A percentile compares a stretch with the other conserved stretches of the same genome.
Evolutionary conservation across 1,140 invertebrate species (phyloP).

Genomic region (Euglossa dilemma): DNA sequence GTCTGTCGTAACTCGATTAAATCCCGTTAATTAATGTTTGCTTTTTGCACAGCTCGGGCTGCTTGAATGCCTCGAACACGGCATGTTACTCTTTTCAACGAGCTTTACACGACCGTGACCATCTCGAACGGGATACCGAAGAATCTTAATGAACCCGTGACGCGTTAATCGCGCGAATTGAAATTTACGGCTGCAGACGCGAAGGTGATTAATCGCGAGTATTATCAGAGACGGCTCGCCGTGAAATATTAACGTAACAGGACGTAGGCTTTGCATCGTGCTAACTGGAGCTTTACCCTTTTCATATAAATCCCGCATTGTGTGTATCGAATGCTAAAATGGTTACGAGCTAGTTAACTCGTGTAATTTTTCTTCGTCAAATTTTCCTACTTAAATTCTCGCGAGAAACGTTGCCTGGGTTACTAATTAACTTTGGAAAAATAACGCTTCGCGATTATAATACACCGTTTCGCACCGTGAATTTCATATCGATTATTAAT

Average conservation of each 20-base stretch:
- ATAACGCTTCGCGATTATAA: too few species aligned
- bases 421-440: too few species aligned
- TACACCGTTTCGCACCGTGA: too few species aligned
- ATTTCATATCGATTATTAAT: too few species aligned
- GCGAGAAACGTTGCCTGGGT: too few species aligned
- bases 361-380: too few species aligned
- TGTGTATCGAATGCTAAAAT: not conserved
- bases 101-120: not conserved
- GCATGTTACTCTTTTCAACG: not conserved
- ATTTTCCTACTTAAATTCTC: too few species aligned
- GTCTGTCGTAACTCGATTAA: not conserved
- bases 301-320: not conserved
- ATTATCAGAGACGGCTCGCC: not conserved
- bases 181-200: slow-evolving; percentile 1
- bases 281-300: not conserved
- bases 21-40: not conserved
- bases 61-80: not conserved
- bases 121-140: not conserved
- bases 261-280: not conserved
- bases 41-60: too few species aligned
- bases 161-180: slow-evolving; percentile 11
- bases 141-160: slow-evolving; percentile 4
- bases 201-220: not conserved
- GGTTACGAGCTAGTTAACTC: too few species aligned
- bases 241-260: slow-evolving; percentile 9